A percentile compares a stretch with the other conserved stretches of the same genome.
These are phyloP conservation scores for Dromaius novaehollandiae DNA, from an alignment of 2,113 vertebrate species.

Conservation along the genomic window DNA sequence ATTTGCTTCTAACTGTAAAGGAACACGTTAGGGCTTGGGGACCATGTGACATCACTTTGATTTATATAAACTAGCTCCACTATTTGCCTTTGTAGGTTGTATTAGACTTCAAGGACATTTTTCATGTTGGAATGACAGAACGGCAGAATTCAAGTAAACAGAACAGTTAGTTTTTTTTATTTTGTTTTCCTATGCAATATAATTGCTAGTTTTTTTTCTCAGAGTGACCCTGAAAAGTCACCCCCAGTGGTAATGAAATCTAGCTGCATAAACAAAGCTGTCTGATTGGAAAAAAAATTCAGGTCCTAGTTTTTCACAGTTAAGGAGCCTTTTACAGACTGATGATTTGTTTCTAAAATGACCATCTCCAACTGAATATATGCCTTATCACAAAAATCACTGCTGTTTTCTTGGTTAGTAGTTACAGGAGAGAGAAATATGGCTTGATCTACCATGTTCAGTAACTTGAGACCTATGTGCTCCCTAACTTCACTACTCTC, in stretches of 20 bases:
- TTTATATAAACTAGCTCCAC: constrained; percentile 58
- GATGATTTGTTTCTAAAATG: constrained; percentile 32
- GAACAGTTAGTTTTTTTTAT: constrained; percentile 27
- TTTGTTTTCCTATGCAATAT: constrained; percentile 58
- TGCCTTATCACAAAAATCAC: neutral
- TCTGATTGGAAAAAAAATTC: constrained; percentile 37
- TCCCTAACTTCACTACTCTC: neutral
- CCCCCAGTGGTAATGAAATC: constrained; percentile 44
- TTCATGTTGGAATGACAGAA: constrained; percentile 59
- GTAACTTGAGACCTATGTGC: neutral
- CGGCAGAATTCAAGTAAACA: constrained; percentile 62
- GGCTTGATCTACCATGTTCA: neutral
- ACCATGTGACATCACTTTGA: constrained; percentile 47
- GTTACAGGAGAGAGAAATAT: neutral
- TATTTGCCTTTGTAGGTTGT: constrained; percentile 51
- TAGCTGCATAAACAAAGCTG: constrained; percentile 46
- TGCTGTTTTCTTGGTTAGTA: constrained; percentile 2
- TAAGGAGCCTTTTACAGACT: constrained; percentile 21
- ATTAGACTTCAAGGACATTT: constrained; percentile 61
- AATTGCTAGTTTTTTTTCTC: constrained; percentile 42
- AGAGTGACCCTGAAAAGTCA: constrained; percentile 46
- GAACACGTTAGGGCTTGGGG: constrained; percentile 28
- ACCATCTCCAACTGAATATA: constrained; percentile 1
- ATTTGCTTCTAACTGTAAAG: constrained; percentile 32
- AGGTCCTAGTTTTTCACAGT: constrained; percentile 13